phyloP scores from a whole-genome alignment of 2,797 vertebrate genomes.

The Allobates femoralis region DNA sequence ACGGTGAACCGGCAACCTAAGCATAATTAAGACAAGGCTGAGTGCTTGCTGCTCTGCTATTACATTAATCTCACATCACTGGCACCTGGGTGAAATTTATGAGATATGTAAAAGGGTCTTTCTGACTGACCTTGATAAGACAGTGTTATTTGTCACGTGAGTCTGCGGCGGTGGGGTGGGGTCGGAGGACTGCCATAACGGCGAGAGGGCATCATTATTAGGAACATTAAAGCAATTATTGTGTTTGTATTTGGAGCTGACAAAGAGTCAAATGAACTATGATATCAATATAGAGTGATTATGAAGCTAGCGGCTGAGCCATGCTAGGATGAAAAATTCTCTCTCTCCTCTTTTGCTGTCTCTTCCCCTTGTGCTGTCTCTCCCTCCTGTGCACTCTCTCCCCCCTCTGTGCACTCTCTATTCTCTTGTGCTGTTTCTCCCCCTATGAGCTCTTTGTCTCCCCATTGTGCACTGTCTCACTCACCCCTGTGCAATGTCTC shows the following conservation, averaged over 20 bases:
- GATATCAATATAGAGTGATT: conserved; percentile 20
- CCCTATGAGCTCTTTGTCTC: too few species aligned
- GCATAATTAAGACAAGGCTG: conserved; percentile 88
- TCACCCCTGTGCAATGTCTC: too few species aligned
- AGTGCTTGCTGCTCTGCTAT: conserved; percentile 81
- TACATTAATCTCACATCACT: conserved; percentile 85
- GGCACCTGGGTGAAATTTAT: conserved; percentile 86
- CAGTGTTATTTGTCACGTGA: conserved; percentile 80
- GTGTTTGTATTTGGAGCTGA: conserved; percentile 42
- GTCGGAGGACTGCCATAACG: conserved; percentile 61
- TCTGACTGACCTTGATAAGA: conserved; percentile 83
- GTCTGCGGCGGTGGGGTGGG: conserved; percentile 70
- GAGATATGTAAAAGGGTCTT: conserved; percentile 82
- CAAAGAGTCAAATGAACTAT: not conserved
- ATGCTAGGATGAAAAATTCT: not conserved
- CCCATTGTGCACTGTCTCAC: too few species aligned
- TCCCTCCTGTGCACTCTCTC: too few species aligned
- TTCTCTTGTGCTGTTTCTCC: too few species aligned
- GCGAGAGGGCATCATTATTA: conserved; percentile 34
- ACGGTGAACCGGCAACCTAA: conserved; percentile 82
- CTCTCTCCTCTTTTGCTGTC: too few species aligned
- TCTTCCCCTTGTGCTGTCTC: too few species aligned
- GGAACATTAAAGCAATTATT: conserved; percentile 48
- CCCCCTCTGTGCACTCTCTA: too few species aligned
- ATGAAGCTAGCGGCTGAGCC: not conserved